These are phyloP conservation scores for Aphodius sticticus DNA, from an alignment of 2,888 invertebrate genomes.

Conservation along the genomic window DNA sequence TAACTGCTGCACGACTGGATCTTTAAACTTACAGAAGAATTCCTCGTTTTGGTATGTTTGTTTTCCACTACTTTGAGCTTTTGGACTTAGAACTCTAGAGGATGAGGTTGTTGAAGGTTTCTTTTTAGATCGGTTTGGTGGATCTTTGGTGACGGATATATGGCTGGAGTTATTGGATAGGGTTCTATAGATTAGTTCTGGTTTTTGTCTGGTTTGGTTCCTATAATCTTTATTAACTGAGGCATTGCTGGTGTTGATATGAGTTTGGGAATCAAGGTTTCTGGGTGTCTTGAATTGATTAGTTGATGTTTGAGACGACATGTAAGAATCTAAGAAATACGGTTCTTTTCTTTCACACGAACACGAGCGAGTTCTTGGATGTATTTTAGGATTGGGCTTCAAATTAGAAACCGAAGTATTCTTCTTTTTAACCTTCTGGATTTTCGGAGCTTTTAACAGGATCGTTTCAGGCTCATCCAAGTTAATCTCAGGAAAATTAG, in stretches of 20 bases:
- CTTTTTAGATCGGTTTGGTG: not conserved
- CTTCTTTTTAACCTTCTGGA: not conserved
- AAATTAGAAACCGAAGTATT: not conserved
- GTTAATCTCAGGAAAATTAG: slow-evolving; percentile 32
- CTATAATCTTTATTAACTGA: not conserved
- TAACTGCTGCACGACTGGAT: slow-evolving; percentile 34
- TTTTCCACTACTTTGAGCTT: not conserved
- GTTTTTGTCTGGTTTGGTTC: not conserved
- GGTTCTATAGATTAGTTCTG: not conserved
- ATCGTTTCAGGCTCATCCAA: not conserved
- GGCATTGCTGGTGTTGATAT: not conserved
- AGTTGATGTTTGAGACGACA: not conserved
- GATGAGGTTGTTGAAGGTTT: not conserved
- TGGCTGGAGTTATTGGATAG: not conserved
- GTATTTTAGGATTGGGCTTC: not conserved
- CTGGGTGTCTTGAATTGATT: not conserved
- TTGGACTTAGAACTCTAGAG: not conserved
- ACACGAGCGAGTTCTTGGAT: not conserved
- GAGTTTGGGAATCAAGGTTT: not conserved
- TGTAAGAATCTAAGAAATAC: not conserved
- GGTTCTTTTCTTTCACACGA: not conserved
- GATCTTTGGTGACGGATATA: not conserved
- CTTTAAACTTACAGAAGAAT: not conserved
- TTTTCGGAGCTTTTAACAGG: not conserved
- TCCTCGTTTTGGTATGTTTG: not conserved